phyloP scores from a whole-genome alignment of 2,888 invertebrate species.

The Meghimatium bilineatum region DNA sequence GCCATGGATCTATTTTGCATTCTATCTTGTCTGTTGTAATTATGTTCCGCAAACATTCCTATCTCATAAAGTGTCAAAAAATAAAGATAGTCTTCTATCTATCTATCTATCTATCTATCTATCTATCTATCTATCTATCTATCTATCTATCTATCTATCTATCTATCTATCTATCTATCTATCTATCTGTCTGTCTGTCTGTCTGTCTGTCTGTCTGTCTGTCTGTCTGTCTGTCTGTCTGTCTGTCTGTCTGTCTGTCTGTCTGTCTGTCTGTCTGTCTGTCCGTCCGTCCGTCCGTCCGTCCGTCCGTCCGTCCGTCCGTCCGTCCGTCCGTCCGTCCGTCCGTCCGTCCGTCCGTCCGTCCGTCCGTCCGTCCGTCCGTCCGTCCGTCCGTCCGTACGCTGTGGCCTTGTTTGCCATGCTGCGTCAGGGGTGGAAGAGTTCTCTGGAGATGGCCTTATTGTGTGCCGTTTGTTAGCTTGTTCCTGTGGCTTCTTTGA shows the following conservation, averaged over 20 bases:
- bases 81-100: no score
- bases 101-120: background rate
- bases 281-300: background rate
- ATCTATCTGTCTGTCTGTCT: background rate
- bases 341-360: background rate
- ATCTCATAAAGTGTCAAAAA: no score
- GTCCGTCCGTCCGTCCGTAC: background rate
- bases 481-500: no score
- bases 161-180: background rate
- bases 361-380: background rate
- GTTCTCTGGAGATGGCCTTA: no score
- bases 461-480: no score
- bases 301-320: background rate
- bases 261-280: slow-evolving; percentile 6
- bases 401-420: no score
- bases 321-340: background rate
- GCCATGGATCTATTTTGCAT: no score
- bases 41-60: no score
- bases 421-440: no score
- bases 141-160: slow-evolving; percentile 3
- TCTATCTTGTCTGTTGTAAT: no score
- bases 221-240: slow-evolving; percentile 2
- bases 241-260: slow-evolving; percentile 4
- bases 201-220: background rate
- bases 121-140: slow-evolving; percentile 1